phyloP scores from a whole-genome alignment of 2,888 invertebrate genomes.

The Lasius fuliginosus region DNA sequence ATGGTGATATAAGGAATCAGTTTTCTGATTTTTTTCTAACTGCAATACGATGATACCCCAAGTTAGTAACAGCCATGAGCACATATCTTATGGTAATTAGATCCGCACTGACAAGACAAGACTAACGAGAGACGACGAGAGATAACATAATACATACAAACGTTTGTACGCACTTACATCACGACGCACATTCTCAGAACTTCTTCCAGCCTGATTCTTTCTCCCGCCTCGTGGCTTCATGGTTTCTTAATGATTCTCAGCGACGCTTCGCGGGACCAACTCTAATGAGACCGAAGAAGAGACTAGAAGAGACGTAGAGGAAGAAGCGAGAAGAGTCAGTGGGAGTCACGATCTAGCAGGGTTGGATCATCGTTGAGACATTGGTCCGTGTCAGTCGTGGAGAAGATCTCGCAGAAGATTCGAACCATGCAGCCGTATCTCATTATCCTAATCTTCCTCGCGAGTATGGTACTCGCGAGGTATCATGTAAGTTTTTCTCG shows the following conservation, averaged over 20 bases:
- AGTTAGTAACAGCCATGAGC: slow-evolving; percentile 16
- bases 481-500: slow-evolving; percentile 75
- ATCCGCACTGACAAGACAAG: slow-evolving; percentile 61
- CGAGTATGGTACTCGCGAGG: slow-evolving; percentile 68
- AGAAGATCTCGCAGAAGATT: slow-evolving; percentile 74
- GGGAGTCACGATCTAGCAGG: slow-evolving; percentile 67
- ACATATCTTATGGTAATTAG: slow-evolving; percentile 63
- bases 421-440: slow-evolving; percentile 76
- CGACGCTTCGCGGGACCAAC: slow-evolving; percentile 50
- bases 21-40: not conserved
- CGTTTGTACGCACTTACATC: slow-evolving; percentile 65
- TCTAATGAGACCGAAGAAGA: slow-evolving; percentile 60
- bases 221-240: slow-evolving; percentile 57
- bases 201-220: slow-evolving; percentile 66
- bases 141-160: slow-evolving; percentile 67
- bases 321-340: slow-evolving; percentile 61
- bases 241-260: slow-evolving; percentile 44
- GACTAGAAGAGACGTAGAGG: slow-evolving; percentile 62
- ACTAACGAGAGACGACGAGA: slow-evolving; percentile 27
- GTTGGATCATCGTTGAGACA: slow-evolving; percentile 63
- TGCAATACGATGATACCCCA: not conserved
- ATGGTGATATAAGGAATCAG: not conserved
- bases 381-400: slow-evolving; percentile 66
- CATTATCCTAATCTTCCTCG: slow-evolving; percentile 70
- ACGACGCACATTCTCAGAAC: slow-evolving; percentile 72